phyloP scores from a whole-genome alignment of 2,888 invertebrate species.

The Operophtera brumata region DNA sequence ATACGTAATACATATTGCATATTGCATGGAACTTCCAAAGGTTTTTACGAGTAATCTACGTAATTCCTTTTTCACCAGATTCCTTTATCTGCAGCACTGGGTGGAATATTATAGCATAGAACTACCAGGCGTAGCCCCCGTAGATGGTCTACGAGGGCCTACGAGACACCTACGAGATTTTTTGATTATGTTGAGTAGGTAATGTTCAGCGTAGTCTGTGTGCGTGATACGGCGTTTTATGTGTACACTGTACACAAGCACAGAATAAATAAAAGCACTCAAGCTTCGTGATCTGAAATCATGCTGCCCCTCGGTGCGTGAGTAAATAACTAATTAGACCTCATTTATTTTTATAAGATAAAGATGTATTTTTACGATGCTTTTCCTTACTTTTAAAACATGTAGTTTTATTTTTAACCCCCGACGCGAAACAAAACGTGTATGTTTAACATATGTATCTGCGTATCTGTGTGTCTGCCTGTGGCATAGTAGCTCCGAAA shows the following conservation, averaged over 20 bases:
- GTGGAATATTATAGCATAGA: not conserved
- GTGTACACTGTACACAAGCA: too few species aligned
- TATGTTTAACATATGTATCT: too few species aligned
- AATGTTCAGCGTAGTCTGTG: too few species aligned
- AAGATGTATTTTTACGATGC: too few species aligned
- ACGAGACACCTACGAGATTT: constrained; percentile 2
- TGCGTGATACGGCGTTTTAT: constrained; percentile 11
- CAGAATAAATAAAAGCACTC: too few species aligned
- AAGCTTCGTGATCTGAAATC: constrained; percentile 57
- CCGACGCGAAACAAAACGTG: too few species aligned
- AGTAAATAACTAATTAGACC: constrained; percentile 62
- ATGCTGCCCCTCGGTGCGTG: constrained; percentile 29
- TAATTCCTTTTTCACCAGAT: not conserved
- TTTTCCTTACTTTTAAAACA: too few species aligned
- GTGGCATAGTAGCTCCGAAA: too few species aligned
- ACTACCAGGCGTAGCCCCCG: not conserved
- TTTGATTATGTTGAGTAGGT: not conserved
- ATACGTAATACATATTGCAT: too few species aligned
- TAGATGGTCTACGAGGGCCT: not conserved
- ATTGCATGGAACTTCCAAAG: too few species aligned
- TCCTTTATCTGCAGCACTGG: too few species aligned
- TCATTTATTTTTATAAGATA: constrained; percentile 69
- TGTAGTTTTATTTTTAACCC: constrained; percentile 10
- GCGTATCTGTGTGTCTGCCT: too few species aligned
- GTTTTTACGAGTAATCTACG: not conserved